phyloP scores from a whole-genome alignment of 2,113 vertebrate species.

The Chiloscyllium plagiosum region DNA sequence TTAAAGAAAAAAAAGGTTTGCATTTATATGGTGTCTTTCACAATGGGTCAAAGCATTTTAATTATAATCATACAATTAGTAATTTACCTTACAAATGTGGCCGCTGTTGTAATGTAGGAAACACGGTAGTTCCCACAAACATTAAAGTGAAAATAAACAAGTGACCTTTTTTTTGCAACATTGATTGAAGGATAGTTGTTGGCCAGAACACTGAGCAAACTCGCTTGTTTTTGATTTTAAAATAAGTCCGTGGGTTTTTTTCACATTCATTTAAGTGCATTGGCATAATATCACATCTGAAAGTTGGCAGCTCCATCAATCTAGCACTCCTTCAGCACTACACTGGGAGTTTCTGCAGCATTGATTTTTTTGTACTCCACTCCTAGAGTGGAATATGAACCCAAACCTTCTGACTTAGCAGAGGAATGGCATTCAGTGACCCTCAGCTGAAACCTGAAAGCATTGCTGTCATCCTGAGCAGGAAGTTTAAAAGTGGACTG shows the following conservation, averaged over 20 bases:
- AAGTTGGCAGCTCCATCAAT: not conserved
- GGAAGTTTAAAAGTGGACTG: not conserved
- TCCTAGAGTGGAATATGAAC: not conserved
- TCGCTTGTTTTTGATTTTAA: not conserved
- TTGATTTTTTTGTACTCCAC: not conserved
- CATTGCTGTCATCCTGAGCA: not conserved
- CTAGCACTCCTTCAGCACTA: not conserved
- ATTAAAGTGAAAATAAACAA: not conserved
- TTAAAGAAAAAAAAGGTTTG: not conserved
- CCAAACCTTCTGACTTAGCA: not conserved
- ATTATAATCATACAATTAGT: not conserved
- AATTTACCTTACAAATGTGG: not conserved
- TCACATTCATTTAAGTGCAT: not conserved
- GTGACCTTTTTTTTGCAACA: not conserved
- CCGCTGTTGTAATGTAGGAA: not conserved
- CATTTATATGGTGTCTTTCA: not conserved
- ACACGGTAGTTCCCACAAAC: not conserved
- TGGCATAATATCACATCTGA: not conserved
- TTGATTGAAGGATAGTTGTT: too few relatives aligned
- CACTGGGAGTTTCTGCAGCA: not conserved
- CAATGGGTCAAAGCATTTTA: not conserved
- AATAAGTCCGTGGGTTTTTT: not conserved
- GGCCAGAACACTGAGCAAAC: not conserved
- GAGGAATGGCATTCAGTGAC: not conserved
- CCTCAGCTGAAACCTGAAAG: not conserved